Percentiles rank a stretch among this genome's conserved stretches.
Evolutionary conservation across 2,113 vertebrate species (phyloP).

Genomic region (Stegostoma tigrinum): DNA sequence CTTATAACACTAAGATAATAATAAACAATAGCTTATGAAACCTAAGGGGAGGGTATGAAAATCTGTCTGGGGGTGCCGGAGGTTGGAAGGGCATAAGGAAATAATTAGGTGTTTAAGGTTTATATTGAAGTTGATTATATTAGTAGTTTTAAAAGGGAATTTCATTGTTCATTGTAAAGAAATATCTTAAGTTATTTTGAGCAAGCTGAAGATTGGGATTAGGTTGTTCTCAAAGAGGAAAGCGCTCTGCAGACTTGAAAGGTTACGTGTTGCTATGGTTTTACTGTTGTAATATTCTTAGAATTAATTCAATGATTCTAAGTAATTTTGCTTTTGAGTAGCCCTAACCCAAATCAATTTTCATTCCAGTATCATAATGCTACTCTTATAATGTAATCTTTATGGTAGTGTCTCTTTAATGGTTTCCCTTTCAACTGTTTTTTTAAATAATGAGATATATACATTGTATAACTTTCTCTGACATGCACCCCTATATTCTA

Average conservation of each 20-base stretch:
- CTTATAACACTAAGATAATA: not conserved
- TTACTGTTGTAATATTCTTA: not conserved
- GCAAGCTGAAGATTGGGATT: not conserved
- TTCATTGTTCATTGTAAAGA: not conserved
- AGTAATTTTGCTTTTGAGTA: not conserved
- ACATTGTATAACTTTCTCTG: not conserved
- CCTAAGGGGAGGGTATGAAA: not conserved
- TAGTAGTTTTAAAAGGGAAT: not conserved
- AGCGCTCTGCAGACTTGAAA: not conserved
- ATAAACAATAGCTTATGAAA: not conserved
- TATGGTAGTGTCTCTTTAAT: not conserved
- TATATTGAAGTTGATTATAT: not conserved
- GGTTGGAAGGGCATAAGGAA: not conserved
- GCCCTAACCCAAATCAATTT: not conserved
- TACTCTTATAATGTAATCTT: not conserved
- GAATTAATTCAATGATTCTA: not conserved
- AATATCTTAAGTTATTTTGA: not conserved
- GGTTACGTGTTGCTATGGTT: not conserved
- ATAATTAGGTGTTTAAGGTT: not conserved
- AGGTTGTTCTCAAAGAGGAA: not conserved
- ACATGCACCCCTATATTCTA: not conserved
- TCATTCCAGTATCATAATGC: not conserved
- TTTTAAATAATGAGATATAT: not conserved
- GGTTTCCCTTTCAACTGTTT: not conserved
- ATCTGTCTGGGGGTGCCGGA: not conserved